Evolutionary conservation across 2,797 vertebrate genomes (phyloP).

Genomic region (Poeciliopsis turneri): DNA sequence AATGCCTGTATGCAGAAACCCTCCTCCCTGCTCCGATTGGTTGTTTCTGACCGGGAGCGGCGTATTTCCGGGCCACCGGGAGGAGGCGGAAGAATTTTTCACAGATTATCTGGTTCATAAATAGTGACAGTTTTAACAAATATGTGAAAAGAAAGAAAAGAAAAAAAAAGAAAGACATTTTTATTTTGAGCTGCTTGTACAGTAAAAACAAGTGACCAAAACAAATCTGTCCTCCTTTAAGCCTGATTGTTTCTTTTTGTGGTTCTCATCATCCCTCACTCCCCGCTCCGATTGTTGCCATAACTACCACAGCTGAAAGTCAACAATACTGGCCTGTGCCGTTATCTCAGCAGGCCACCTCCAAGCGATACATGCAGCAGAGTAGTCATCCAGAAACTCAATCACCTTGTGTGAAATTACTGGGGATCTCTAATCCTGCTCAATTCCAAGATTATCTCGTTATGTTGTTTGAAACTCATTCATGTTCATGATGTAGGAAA

Average conservation of each 20-base stretch:
- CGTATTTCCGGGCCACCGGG: too few relatives aligned
- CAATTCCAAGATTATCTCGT: conserved; percentile 23
- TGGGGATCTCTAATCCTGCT: conserved; percentile 30
- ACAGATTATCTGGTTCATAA: too few relatives aligned
- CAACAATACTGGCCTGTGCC: conserved; percentile 33
- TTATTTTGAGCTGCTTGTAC: background rate
- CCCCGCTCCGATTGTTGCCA: conserved; percentile 23
- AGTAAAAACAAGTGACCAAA: background rate
- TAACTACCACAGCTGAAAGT: conserved; percentile 52
- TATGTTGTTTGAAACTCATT: conserved; percentile 13
- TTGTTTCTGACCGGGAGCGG: too few relatives aligned
- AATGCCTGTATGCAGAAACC: too few relatives aligned
- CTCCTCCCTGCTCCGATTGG: too few relatives aligned
- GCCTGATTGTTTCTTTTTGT: conserved; percentile 30
- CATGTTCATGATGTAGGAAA: conserved; percentile 10
- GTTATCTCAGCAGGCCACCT: conserved; percentile 28
- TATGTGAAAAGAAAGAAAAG: too few relatives aligned
- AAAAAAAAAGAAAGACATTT: background rate
- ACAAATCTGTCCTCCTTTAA: conserved; percentile 17
- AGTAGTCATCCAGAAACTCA: conserved; percentile 35
- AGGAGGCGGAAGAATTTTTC: too few relatives aligned
- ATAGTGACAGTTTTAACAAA: too few relatives aligned
- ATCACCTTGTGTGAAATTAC: conserved; percentile 26
- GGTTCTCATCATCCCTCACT: conserved; percentile 35
- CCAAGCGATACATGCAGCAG: background rate